Base-by-base conservation (phyloP, 1,140 invertebrate genomes). In the Phymastichus coffea region DNA sequence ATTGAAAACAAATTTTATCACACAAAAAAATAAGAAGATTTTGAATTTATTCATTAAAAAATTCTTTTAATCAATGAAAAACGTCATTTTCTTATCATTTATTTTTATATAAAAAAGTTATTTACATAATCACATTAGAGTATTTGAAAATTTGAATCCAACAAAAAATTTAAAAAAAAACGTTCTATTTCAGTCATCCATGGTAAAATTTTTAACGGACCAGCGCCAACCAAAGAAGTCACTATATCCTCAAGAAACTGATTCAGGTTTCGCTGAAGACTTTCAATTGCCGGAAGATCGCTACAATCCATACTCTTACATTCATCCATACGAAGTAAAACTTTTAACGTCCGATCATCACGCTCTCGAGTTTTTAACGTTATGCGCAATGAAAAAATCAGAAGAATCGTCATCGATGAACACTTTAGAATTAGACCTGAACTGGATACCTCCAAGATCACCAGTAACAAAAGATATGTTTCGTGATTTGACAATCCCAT, bases 161-260 rank as follows among this genome's bases (percentile, higher is more conserved):
- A n/a, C n/a, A n/a, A n/a, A n/a, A n/a, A n/a, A n/a, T n/a, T n/a
- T n/a, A n/a, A n/a, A n/a, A n/a, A n/a, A n/a, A n/a, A n/a, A n/a
- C n/a, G n/a, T n/a, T n/a, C n/a, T 33, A 7, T 49, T 44, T 7
- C 33, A 83, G 79, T 61, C 81, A 73, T 61, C 69, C 65, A 73
- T 82, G 77, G 63, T 71, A 72, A 57, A 81, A 75, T 70, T 81
- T 73, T 62, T 82, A 35, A 54, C 38, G 0, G 40, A 52, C 10
- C 19, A 43, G 6, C 14, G 20, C 10, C 22, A 30, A 8, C 3
- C 17, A 19, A 41, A 51, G 10, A 6, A 23, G 10, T 6, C 2
- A 19, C 28, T 26, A 28, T 26, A 12, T 15, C 2, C 28, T 33
- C 28, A 33, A 7, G 57, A 59, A 0, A 51, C n/a, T 17, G 57